Base-by-base conservation (phyloP, 1,140 invertebrate genomes). In the Scaptomyza montana region DNA sequence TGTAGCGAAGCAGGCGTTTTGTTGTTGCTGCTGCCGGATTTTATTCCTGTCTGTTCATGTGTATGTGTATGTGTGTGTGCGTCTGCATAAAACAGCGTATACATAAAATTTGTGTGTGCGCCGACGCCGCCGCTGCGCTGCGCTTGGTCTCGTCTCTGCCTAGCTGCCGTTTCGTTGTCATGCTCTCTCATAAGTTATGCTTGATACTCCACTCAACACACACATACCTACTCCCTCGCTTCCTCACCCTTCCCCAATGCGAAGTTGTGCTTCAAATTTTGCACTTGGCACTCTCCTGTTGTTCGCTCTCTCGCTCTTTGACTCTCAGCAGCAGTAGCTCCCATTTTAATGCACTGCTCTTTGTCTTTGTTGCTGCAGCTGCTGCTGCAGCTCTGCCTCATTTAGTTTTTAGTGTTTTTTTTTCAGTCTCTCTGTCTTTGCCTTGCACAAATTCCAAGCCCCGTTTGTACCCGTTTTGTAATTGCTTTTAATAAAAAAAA, bases 401-500 rank as follows among this genome's bases (percentile, higher is more conserved):
- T 71, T 71, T 71, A 71, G 68, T 70, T 67, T 73, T 47, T 25
- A 28, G 39, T 43, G 10, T 43, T 62, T 50, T 70, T 69, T 50
- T 70, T 69, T 54, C 62, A 57, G 61, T 59, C 55, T 76, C 68
- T 76, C 68, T 76, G 62, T 51, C 54, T 69, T 70, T 68, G 59
- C 59, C 54, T 53, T 76, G 74, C 74, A 73, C 69, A 76, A 73
- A 76, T 73, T 74, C 72, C 72, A 74, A 74, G 67, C 72, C 66
- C 56, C 71, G 53, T 62, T 69, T 69, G 71, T 74, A 49, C 71
- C 72, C 72, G 72, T 74, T 74, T 86, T 87, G 82, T 87, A 87
- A 87, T 87, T 87, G 82, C 82, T 89, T 89, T 89, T 89, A 89
- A 89, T 89, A 89, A 87, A 89, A 89, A 87, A 87, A 87, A 87